These are phyloP conservation scores for Adoxophyes honmai DNA, from an alignment of 1,140 invertebrate genomes.

Conservation along the genomic window DNA sequence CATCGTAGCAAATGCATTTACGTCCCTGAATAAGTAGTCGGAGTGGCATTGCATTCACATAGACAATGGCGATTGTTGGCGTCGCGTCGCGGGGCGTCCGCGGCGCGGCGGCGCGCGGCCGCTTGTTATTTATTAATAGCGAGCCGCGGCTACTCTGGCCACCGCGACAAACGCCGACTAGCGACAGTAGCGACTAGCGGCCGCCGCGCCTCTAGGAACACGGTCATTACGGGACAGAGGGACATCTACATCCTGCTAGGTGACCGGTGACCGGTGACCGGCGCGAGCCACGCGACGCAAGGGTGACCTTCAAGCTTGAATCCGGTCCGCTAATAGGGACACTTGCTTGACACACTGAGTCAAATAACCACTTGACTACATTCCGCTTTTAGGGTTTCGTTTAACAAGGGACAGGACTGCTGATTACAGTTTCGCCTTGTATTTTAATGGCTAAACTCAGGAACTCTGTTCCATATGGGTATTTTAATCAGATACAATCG, in stretches of 20 bases:
- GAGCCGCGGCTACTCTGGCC: slow-evolving; percentile 40
- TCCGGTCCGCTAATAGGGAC: slow-evolving; percentile 1
- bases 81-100: slow-evolving; percentile 24
- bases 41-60: slow-evolving; percentile 30
- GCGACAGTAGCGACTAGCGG: too few relatives aligned
- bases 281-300: too few relatives aligned
- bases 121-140: slow-evolving; percentile 62
- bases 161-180: slow-evolving; percentile 64
- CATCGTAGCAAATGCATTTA: slow-evolving; percentile 27
- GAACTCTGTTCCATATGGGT: too few relatives aligned
- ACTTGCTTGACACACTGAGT: too few relatives aligned
- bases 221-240: slow-evolving; percentile 26
- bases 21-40: slow-evolving; percentile 26
- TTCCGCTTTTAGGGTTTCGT: too few relatives aligned
- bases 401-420: too few relatives aligned
- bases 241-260: slow-evolving; percentile 29
- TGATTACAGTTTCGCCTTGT: too few relatives aligned
- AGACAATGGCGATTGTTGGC: slow-evolving; percentile 39
- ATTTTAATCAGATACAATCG: too few relatives aligned
- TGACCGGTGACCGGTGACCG: slow-evolving; percentile 16
- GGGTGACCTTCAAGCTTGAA: slow-evolving; percentile 25
- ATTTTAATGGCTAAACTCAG: too few relatives aligned
- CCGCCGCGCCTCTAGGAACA: slow-evolving; percentile 28
- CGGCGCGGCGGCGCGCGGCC: slow-evolving; percentile 34
- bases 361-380: too few relatives aligned